phyloP scores from a whole-genome alignment of 2,113 vertebrate genomes.

The Orientallactaga bullata region DNA sequence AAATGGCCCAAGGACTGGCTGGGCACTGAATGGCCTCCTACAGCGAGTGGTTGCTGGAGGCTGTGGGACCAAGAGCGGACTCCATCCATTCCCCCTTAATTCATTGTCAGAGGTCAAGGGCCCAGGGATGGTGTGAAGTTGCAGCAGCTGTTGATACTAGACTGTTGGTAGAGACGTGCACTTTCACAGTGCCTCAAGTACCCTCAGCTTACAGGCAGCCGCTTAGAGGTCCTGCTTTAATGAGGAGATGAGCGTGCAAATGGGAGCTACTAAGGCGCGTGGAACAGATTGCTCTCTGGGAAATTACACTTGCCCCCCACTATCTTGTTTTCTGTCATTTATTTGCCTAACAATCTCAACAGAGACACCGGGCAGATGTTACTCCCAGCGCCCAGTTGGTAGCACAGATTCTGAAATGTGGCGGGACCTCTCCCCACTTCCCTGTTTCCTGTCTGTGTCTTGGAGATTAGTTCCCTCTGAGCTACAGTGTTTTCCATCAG shows the following conservation, averaged over 20 bases:
- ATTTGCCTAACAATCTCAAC: slow-evolving; percentile 64
- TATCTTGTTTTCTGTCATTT: slow-evolving; percentile 48
- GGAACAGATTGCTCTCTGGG: slow-evolving; percentile 62
- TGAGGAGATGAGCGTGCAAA: not conserved
- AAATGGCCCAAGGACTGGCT: not conserved
- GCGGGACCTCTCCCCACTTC: not conserved
- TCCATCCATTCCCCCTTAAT: accelerated
- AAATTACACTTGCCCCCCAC: slow-evolving; percentile 49
- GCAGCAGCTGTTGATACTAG: not conserved
- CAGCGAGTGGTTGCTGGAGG: not conserved
- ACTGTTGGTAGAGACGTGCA: accelerated
- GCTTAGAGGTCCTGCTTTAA: not conserved
- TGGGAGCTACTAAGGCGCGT: not conserved
- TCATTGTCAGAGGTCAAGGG: not conserved
- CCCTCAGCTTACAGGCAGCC: not conserved
- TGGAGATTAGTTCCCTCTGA: slow-evolving; percentile 39
- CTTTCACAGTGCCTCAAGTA: not conserved
- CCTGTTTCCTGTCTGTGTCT: not conserved
- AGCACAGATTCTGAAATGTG: not conserved
- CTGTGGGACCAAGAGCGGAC: not conserved
- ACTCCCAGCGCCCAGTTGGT: not conserved
- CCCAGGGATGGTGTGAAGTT: not conserved
- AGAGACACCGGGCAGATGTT: slow-evolving; percentile 47
- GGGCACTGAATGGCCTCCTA: not conserved
- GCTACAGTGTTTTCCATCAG: not conserved